A percentile compares a stretch with the other conserved stretches of the same genome.
Conservation (phyloP, 1,140 invertebrate species). For the Sitophilus oryzae region DNA sequence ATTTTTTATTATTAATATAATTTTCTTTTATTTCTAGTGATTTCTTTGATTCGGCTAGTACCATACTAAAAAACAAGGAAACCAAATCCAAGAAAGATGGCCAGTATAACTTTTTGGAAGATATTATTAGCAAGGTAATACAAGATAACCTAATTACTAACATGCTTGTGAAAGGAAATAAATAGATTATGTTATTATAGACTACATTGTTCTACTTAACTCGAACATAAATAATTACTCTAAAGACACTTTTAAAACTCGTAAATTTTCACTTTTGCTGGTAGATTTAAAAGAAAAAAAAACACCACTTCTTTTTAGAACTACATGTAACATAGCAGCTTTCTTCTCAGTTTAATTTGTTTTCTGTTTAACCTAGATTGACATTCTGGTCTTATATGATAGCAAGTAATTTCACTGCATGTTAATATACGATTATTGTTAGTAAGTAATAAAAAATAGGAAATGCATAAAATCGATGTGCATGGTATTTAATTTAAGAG, state of each 20-base stretch:
- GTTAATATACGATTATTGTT: no score
- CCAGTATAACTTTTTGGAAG: constrained; percentile 31
- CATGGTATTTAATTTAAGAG: no score
- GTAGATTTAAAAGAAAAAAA: no score
- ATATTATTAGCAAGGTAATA: constrained; percentile 37
- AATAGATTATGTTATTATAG: no score
- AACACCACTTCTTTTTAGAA: neutral
- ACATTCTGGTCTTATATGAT: neutral
- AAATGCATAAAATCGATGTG: no score
- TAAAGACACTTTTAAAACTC: neutral
- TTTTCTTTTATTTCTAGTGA: constrained; percentile 34
- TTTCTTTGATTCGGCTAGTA: constrained; percentile 33
- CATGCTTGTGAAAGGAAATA: no score
- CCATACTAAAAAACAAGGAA: constrained; percentile 39
- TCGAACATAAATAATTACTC: neutral
- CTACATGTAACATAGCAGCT: neutral
- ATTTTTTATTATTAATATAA: constrained; percentile 7
- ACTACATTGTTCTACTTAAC: no score
- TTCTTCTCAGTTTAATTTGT: no score
- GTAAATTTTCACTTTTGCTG: neutral
- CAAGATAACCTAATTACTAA: no score
- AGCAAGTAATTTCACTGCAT: neutral
- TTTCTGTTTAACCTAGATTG: neutral
- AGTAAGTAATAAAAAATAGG: no score
- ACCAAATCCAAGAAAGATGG: constrained; percentile 27